A percentile compares a stretch with the other conserved stretches of the same genome.
Conservation (phyloP, 2,113 vertebrate species). For the Istiophorus platypterus region DNA sequence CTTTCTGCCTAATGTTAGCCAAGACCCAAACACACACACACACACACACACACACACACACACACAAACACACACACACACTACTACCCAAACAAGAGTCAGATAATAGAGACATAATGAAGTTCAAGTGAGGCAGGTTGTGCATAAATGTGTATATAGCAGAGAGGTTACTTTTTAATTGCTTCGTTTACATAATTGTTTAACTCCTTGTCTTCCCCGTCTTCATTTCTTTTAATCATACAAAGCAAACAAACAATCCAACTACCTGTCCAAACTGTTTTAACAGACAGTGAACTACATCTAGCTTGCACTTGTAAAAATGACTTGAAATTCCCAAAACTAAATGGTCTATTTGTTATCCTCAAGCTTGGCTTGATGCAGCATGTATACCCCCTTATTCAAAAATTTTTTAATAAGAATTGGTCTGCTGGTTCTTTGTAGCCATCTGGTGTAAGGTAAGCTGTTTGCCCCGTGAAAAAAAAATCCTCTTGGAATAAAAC, state of each 20-base stretch:
- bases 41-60: neutral
- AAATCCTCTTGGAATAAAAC: conserved; percentile 51
- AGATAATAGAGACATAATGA: conserved; percentile 46
- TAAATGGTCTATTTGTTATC: conserved; percentile 2
- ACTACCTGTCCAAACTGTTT: neutral
- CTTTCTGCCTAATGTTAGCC: conserved; percentile 53
- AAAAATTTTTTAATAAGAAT: conserved; percentile 56
- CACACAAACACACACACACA: neutral
- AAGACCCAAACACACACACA: conserved; percentile 7
- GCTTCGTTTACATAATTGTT: conserved; percentile 17
- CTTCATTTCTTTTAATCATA: neutral
- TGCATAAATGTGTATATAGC: conserved; percentile 33
- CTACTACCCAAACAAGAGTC: conserved; percentile 8
- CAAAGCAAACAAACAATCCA: neutral
- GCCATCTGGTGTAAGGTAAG: conserved; percentile 66
- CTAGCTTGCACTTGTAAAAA: neutral
- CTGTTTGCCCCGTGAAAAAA: conserved; percentile 36
- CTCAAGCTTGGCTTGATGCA: conserved; percentile 23
- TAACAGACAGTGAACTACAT: neutral
- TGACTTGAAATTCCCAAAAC: conserved; percentile 12
- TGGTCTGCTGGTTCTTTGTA: conserved; percentile 58
- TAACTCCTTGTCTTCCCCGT: neutral
- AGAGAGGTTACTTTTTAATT: conserved; percentile 51
- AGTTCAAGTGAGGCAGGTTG: conserved; percentile 35
- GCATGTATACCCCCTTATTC: conserved; percentile 23